Evolutionary conservation across 2,888 invertebrate genomes (phyloP), one percentile per base, ranked within the genome.

Genomic region (Hypercompe scribonia): DNA sequence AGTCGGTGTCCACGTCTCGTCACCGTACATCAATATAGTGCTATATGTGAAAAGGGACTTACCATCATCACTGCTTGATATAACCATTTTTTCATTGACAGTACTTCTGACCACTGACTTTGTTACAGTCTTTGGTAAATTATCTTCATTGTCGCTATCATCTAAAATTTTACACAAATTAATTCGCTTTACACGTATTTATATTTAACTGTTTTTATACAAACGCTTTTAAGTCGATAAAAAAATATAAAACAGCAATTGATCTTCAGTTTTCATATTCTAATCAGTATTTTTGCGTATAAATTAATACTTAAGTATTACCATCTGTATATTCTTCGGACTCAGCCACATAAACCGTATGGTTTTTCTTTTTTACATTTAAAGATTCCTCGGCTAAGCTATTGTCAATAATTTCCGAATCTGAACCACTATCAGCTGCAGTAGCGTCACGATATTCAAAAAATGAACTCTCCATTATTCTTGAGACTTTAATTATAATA

Each of bases 1-100:
- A 8, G 39, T 39, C 39, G 15, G 11, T 39, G 39, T 39, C 39
- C 39, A 39, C 39, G 39, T 13, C 13, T 39, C 39, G 2, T 11
- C 39, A 13, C 39, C 39, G 8, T 11, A 39, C 39, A 15, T 39
- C 13, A n/a, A n/a, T n/a, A n/a, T n/a, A n/a, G n/a, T n/a, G n/a
- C n/a, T n/a, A n/a, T n/a, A n/a, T n/a, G 3, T 21, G 2, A 64
- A 64, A 11, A 64, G 1, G 31, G 4, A 46, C 79, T 87, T 82
- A 94, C 94, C 95, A 81, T 94, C 93, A 65, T 93, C 93, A 86
- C 92, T 94, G 76, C 92, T 94, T 5, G 87, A 83, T 74, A 90
- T 77, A 58, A 89, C 73, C 72, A 88, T 86, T 33, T 85, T 79
- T 46, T 85, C 80, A 18, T 81, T 80, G n/a, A 80, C 83, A 84